Conservation (phyloP, 1,140 invertebrate genomes). For the Drosophila leontia region DNA sequence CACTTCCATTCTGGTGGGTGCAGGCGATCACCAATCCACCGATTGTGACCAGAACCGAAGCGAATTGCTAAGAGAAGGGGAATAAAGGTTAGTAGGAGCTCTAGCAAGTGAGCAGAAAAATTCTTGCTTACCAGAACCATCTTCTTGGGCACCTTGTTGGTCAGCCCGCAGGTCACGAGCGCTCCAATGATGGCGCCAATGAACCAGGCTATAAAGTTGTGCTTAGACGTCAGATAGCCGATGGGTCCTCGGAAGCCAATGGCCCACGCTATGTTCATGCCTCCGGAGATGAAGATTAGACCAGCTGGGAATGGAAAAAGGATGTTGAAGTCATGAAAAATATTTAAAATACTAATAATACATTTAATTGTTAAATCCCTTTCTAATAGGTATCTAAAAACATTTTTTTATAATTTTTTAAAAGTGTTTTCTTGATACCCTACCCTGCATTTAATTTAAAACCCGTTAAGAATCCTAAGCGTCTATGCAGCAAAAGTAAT, state of each 20-base stretch:
- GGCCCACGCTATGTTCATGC: constrained; percentile 74
- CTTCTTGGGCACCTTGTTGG: constrained; percentile 63
- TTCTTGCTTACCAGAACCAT: constrained; percentile 43
- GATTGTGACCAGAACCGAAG: constrained; percentile 36
- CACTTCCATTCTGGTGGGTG: constrained; percentile 6
- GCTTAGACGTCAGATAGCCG: neutral
- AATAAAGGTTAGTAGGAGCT: neutral
- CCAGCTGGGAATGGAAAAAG: constrained; percentile 27
- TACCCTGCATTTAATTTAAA: too few species aligned
- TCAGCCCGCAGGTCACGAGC: constrained; percentile 27
- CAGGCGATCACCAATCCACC: constrained; percentile 43
- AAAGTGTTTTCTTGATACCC: too few species aligned
- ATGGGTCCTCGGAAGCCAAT: constrained; percentile 38
- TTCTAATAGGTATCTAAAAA: too few species aligned
- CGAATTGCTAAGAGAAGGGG: constrained; percentile 21
- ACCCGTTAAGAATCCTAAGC: too few species aligned
- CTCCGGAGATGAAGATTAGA: constrained; percentile 67
- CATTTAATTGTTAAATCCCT: neutral
- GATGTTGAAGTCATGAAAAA: neutral
- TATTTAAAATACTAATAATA: neutral
- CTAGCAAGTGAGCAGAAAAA: neutral
- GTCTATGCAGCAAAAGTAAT: too few species aligned
- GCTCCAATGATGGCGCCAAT: constrained; percentile 68
- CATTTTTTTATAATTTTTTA: too few species aligned
- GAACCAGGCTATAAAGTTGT: constrained; percentile 62